Evolutionary conservation across 1,140 invertebrate species (phyloP).

Genomic region (Meteorus sp.): DNA sequence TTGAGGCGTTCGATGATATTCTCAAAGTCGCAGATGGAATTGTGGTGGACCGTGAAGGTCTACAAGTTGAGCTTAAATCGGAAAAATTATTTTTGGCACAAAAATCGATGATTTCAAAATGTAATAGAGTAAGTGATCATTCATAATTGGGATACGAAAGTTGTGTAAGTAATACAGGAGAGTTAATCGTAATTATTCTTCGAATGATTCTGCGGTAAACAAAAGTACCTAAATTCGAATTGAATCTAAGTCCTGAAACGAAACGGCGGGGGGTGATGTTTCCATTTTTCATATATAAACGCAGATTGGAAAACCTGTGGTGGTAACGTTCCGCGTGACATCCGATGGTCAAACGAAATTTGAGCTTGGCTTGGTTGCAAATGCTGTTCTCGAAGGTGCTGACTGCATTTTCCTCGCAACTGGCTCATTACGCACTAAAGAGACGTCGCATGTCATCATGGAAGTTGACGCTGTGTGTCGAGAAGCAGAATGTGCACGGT

Average conservation of each 20-base stretch:
- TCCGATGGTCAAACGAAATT: constrained; percentile 70
- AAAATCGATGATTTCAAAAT: constrained; percentile 68
- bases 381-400: constrained; percentile 77
- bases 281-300: neutral
- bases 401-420: constrained; percentile 76
- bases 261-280: no score
- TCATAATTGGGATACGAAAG: no score
- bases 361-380: constrained; percentile 74
- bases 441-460: constrained; percentile 67
- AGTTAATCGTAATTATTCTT: neutral
- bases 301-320: constrained; percentile 64
- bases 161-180: no score
- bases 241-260: no score
- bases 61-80: constrained; percentile 68
- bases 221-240: no score
- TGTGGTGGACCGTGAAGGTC: constrained; percentile 67
- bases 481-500: constrained; percentile 83
- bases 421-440: constrained; percentile 73
- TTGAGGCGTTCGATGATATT: constrained; percentile 66
- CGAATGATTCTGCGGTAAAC: neutral
- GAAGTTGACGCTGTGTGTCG: constrained; percentile 72
- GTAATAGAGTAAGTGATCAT: constrained; percentile 35
- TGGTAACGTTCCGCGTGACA: constrained; percentile 69
- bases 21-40: constrained; percentile 64
- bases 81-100: constrained; percentile 75